A percentile compares a stretch with the other conserved stretches of the same genome.
Evolutionary conservation across 2,888 invertebrate genomes (phyloP).

Genomic region (Acanthosepion lycidas): DNA sequence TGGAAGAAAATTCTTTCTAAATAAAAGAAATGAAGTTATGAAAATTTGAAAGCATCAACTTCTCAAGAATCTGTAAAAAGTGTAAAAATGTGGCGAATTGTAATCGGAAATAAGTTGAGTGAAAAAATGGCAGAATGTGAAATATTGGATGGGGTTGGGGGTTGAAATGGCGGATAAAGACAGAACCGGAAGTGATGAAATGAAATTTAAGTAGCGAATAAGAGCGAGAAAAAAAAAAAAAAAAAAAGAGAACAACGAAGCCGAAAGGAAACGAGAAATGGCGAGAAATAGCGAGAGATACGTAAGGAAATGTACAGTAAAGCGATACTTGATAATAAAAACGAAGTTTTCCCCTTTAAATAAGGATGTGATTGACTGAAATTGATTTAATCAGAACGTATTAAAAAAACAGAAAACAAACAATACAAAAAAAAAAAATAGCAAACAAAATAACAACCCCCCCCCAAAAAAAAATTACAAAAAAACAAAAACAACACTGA

Average conservation of each 20-base stretch:
- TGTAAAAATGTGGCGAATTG: slow-evolving; percentile 2
- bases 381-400: background rate
- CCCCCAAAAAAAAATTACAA: no score
- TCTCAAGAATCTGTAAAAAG: background rate
- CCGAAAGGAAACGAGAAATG: background rate
- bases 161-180: background rate
- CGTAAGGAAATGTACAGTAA: background rate
- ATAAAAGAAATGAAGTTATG: background rate
- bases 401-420: background rate
- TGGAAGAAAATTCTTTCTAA: background rate
- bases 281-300: background rate
- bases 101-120: background rate
- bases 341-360: background rate
- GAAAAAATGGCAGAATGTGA: background rate
- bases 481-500: background rate
- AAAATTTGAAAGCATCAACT: background rate
- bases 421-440: no score
- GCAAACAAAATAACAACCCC: no score
- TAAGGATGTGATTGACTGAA: background rate
- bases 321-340: background rate
- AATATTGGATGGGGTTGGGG: background rate
- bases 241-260: background rate
- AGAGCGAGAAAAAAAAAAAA: background rate
- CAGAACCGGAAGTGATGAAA: slow-evolving; percentile 21
- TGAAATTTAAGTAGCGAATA: background rate